Percentiles rank a stretch among this genome's conserved stretches.
Conservation (phyloP, 2,113 vertebrate genomes). For the Melanocharis versteri region DNA sequence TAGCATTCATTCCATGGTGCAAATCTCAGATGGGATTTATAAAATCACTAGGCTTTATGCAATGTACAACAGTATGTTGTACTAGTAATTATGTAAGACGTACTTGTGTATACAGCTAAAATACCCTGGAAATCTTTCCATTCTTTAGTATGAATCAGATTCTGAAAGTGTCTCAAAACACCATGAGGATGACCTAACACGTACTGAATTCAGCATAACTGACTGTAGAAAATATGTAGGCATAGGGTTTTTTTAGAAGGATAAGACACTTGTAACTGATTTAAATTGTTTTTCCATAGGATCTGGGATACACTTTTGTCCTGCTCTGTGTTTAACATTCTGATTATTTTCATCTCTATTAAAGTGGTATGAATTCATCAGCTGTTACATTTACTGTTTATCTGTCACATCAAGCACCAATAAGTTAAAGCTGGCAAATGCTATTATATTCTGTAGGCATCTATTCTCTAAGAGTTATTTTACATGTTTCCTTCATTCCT, state of each 20-base stretch:
- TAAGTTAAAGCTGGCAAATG: neutral
- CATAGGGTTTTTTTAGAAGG: neutral
- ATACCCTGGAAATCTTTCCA: neutral
- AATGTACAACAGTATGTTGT: neutral
- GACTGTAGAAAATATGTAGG: neutral
- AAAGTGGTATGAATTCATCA: neutral
- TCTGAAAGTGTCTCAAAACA: neutral
- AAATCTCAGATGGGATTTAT: neutral
- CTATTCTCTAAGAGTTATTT: neutral
- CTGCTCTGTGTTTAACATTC: neutral
- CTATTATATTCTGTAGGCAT: neutral
- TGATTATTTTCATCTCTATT: neutral
- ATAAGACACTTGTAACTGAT: neutral
- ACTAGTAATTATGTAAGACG: neutral
- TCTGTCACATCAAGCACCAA: neutral
- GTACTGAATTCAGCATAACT: neutral
- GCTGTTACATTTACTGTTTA: neutral
- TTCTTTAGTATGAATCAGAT: neutral
- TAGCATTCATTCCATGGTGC: neutral
- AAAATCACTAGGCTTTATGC: neutral
- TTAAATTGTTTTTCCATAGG: neutral
- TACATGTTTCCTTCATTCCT: neutral
- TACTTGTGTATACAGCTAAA: neutral
- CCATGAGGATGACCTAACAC: neutral
- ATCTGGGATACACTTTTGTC: neutral